Percentiles rank a stretch among this genome's conserved stretches.
phyloP scores from a whole-genome alignment of 2,113 vertebrate species.

The Hydrochoerus hydrochaeris region DNA sequence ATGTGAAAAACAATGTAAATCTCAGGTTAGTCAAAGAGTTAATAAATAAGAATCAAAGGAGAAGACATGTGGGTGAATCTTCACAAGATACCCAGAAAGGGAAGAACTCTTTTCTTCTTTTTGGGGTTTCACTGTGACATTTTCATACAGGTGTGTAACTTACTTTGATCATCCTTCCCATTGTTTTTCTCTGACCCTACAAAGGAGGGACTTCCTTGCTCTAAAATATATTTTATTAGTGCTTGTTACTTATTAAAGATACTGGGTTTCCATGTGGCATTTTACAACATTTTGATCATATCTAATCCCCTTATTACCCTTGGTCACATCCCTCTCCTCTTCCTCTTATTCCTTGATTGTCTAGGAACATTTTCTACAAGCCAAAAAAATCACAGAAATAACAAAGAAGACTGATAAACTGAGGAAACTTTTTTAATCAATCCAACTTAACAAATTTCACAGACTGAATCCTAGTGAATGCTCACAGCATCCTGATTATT shows the following conservation, averaged over 20 bases:
- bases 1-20: conserved; percentile 30
- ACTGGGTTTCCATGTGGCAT: neutral
- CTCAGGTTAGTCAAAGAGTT: conserved; percentile 39
- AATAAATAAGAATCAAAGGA: conserved; percentile 54
- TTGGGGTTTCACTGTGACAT: neutral
- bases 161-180: neutral
- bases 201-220: neutral
- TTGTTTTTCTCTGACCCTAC: neutral
- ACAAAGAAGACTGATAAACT: conserved; percentile 1
- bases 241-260: neutral
- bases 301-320: neutral
- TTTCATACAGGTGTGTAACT: neutral
- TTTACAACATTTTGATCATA: neutral
- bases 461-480: conserved; percentile 23
- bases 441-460: conserved; percentile 3
- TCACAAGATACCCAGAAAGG: neutral
- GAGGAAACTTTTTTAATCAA: conserved; percentile 15
- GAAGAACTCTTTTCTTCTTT: neutral
- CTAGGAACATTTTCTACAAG: neutral
- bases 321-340: neutral
- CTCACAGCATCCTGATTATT: neutral
- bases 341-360: neutral
- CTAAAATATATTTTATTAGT: neutral
- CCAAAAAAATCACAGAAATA: conserved; percentile 52
- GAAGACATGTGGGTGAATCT: conserved; percentile 42